phyloP scores from a whole-genome alignment of 1,140 invertebrate species.

The Pseudomyrmex dendroicus region DNA sequence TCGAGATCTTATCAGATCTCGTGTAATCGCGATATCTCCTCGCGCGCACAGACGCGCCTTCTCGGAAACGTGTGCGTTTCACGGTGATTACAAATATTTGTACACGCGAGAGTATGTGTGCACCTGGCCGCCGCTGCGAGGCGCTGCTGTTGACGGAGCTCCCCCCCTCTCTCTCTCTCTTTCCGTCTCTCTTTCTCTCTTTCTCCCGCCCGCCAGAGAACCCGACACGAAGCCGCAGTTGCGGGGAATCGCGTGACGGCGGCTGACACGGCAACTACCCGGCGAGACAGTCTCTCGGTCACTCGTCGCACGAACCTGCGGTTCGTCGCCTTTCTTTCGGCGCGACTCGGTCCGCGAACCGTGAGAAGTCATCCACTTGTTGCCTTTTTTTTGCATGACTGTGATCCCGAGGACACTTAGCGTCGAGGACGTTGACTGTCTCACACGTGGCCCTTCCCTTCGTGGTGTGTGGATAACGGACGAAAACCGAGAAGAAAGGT shows the following conservation, averaged over 20 bases:
- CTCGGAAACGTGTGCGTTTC: constrained; percentile 43
- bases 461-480: background rate
- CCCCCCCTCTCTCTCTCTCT: too few relatives aligned
- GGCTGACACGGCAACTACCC: background rate
- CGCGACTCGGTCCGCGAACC: background rate
- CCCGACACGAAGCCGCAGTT: constrained; percentile 18
- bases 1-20: too few relatives aligned
- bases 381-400: background rate
- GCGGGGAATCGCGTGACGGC: constrained; percentile 39
- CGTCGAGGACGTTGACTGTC: background rate
- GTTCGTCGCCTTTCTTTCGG: background rate
- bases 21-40: background rate
- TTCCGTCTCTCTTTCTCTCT: too few relatives aligned
- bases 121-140: constrained; percentile 18
- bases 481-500: background rate
- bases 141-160: background rate
- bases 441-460: background rate
- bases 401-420: background rate
- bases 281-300: too few relatives aligned
- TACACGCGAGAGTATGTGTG: constrained; percentile 10
- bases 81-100: constrained; percentile 41
- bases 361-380: background rate
- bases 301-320: background rate
- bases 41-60: background rate
- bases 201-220: background rate